Conservation (phyloP, 2,797 vertebrate genomes). For the Myotis planiceps region DNA sequence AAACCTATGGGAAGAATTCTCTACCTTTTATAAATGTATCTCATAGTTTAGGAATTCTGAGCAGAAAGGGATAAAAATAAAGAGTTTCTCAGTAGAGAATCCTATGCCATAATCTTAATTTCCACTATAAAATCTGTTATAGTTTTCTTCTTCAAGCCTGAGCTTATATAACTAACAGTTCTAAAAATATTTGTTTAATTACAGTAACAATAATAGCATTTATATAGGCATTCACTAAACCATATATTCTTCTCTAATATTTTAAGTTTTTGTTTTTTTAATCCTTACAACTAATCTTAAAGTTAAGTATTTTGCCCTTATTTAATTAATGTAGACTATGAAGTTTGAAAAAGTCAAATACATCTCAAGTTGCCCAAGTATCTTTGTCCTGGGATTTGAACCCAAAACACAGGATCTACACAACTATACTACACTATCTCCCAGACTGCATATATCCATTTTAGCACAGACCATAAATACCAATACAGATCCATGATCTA, state of each 20-base stretch:
- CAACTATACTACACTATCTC: neutral
- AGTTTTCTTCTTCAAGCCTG: neutral
- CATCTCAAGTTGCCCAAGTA: neutral
- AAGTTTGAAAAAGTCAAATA: conserved; percentile 38
- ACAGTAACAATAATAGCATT: neutral
- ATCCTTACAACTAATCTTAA: neutral
- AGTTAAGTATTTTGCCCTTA: neutral
- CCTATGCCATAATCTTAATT: neutral
- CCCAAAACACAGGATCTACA: neutral
- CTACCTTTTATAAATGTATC: neutral
- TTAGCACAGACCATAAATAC: neutral
- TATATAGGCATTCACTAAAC: neutral
- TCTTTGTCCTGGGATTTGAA: neutral
- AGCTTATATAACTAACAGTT: neutral
- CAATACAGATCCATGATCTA: neutral
- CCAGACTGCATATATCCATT: neutral
- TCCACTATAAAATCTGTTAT: neutral
- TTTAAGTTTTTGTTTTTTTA: neutral
- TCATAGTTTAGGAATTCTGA: neutral
- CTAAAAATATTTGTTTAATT: conserved; percentile 45
- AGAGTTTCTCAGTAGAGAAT: neutral
- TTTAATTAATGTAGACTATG: neutral
- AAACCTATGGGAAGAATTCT: neutral
- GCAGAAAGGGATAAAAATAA: neutral
- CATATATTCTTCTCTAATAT: neutral